Evolutionary conservation across 2,797 vertebrate genomes (phyloP).

Genomic region (Urocyon cinereoargenteus): DNA sequence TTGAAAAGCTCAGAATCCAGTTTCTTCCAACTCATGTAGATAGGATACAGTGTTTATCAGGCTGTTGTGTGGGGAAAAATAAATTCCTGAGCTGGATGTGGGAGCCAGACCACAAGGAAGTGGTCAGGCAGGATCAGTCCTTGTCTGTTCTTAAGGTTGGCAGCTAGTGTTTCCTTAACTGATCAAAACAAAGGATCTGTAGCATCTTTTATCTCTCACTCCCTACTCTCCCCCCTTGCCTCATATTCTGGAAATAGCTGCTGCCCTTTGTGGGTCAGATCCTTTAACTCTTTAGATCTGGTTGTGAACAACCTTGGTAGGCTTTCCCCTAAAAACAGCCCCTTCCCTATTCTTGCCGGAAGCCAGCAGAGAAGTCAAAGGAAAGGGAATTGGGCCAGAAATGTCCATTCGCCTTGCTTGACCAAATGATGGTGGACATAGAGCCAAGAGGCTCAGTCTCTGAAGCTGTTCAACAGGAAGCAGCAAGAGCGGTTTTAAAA

Average conservation of each 20-base stretch:
- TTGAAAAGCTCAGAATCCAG: background rate
- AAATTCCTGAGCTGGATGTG: background rate
- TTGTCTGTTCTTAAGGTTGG: background rate
- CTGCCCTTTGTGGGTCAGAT: background rate
- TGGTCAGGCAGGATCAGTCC: background rate
- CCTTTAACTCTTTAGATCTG: background rate
- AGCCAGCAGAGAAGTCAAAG: background rate
- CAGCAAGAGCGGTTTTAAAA: background rate
- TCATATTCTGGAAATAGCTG: background rate
- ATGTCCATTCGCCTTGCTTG: background rate
- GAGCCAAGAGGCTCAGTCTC: background rate
- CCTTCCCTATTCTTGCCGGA: background rate
- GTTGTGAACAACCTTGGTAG: background rate
- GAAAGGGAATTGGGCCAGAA: background rate
- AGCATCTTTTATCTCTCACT: background rate
- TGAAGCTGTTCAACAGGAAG: constrained; percentile 16
- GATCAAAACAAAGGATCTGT: background rate
- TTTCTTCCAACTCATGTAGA: constrained; percentile 35
- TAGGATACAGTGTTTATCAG: background rate
- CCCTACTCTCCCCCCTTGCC: background rate
- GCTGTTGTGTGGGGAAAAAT: background rate
- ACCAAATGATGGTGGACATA: background rate
- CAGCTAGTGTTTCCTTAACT: background rate
- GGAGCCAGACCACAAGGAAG: background rate
- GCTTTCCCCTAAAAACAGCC: background rate